phyloP scores from a whole-genome alignment of 2,797 vertebrate species.

The Leptoclinus maculatus region DNA sequence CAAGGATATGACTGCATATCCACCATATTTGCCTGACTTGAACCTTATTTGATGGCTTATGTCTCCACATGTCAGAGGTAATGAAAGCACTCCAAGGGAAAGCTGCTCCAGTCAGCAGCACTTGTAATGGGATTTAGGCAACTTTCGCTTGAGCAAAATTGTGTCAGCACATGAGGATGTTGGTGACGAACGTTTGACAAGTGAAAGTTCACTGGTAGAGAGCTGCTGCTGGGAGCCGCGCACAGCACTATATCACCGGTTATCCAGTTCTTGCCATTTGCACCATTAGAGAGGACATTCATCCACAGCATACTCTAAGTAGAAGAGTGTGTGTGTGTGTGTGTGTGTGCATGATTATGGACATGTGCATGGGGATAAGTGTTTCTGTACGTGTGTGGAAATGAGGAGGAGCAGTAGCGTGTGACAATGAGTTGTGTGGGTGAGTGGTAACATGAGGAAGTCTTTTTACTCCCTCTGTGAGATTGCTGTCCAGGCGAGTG shows the following conservation, averaged over 20 bases:
- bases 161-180: constrained; percentile 49
- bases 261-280: constrained; percentile 16
- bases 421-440: constrained; percentile 30
- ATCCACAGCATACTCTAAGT: neutral
- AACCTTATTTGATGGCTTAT: constrained; percentile 81
- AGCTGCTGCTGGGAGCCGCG: constrained; percentile 24
- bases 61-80: constrained; percentile 81
- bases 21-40: constrained; percentile 78
- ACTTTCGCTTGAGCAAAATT: constrained; percentile 54
- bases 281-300: constrained; percentile 25
- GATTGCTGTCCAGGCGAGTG: constrained; percentile 4
- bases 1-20: constrained; percentile 69
- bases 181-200: constrained; percentile 47
- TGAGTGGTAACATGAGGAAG: constrained; percentile 6
- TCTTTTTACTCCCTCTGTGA: constrained; percentile 18
- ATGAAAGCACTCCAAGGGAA: constrained; percentile 76
- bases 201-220: constrained; percentile 45
- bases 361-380: constrained; percentile 16
- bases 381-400: constrained; percentile 16
- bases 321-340: neutral
- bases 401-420: constrained; percentile 22
- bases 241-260: constrained; percentile 2
- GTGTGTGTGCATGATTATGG: constrained; percentile 3
- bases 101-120: constrained; percentile 74
- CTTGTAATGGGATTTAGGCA: constrained; percentile 73